Evolutionary conservation across 1,140 invertebrate genomes (phyloP), one percentile per base, ranked within the genome.

Genomic region (Harpegnathos saltator): DNA sequence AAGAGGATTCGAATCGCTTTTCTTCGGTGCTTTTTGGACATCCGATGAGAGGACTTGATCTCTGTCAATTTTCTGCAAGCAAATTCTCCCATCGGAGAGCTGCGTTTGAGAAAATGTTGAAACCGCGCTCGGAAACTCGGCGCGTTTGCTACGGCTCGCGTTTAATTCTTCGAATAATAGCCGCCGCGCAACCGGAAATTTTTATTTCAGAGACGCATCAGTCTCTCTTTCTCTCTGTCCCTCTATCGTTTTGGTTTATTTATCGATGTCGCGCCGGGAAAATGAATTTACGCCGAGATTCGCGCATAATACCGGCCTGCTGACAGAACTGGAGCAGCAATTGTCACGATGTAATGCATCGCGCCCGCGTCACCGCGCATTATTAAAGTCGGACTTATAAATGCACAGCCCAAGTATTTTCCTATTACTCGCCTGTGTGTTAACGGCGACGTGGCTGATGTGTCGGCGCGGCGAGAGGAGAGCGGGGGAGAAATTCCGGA

Each of bases 321-420:
- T 84, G 86, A 77, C 85, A 63, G 81, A 85, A 86, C 85, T 86
- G 84, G 81, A 83, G 44, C 84, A 77, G 84, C 73, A 86, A 83
- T 87, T 86, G 85, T 86, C 26, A 71, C 52, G 56, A 48, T 58
- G 84, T 83, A 66, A 86, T 62, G 58, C 86, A 87, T 86, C 72
- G 71, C 80, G 61, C 68, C 75, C 84, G 69, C 85, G 72, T 68
- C 63, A 33, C 66, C 74, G 29, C 61, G 63, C 50, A 72, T 81
- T 82, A 81, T 75, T 75, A 75, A 75, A 75, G 58, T 29, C 72
- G 15, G 56, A 63, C 58, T 75, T 75, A n/a, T n/a, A 75, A 75
- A 75, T 75, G 38, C 63, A 63, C 59, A 62, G 3, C 38, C 72
- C 56, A 75, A 75, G 72, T 75, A 75, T 75, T 75, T 75, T 63